Evolutionary conservation across 2,888 invertebrate species (phyloP).

Genomic region (Hipparchia semele): DNA sequence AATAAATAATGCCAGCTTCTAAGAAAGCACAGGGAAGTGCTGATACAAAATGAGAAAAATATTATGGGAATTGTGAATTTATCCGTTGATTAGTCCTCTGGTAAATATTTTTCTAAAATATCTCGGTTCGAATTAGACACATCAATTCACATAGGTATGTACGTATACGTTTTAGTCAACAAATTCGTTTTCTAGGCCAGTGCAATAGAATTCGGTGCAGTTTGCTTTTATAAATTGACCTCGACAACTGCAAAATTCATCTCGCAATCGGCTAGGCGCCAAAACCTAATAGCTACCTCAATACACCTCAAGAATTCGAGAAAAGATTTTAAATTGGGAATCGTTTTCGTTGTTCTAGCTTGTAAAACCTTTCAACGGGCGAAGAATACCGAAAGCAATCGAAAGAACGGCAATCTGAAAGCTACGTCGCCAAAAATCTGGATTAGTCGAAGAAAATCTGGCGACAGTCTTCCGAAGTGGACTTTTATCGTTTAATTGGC

Average conservation of each 20-base stretch:
- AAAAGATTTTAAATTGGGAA: constrained; percentile 12
- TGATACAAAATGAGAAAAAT: neutral
- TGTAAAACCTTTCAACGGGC: neutral
- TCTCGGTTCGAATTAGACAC: neutral
- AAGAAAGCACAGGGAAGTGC: neutral
- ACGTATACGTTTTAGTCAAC: constrained; percentile 41
- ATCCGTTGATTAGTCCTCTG: too few relatives aligned
- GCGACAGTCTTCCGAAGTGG: neutral
- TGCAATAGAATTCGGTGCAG: constrained; percentile 55
- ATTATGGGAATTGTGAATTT: too few relatives aligned
- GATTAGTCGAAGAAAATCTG: neutral
- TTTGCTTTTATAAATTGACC: constrained; percentile 51
- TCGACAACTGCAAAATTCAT: constrained; percentile 52
- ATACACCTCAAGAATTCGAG: constrained; percentile 10
- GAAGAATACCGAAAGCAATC: neutral
- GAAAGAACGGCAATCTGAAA: constrained; percentile 1
- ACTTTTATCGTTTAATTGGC: constrained; percentile 32
- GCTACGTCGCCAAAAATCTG: neutral
- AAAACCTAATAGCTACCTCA: constrained; percentile 42
- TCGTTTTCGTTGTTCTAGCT: constrained; percentile 30
- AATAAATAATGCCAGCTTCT: neutral
- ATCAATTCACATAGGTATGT: neutral
- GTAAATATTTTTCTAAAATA: neutral
- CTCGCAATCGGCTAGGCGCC: constrained; percentile 59
- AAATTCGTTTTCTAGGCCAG: constrained; percentile 60